phyloP scores from a whole-genome alignment of 2,888 invertebrate species.

The Noctua pronuba region DNA sequence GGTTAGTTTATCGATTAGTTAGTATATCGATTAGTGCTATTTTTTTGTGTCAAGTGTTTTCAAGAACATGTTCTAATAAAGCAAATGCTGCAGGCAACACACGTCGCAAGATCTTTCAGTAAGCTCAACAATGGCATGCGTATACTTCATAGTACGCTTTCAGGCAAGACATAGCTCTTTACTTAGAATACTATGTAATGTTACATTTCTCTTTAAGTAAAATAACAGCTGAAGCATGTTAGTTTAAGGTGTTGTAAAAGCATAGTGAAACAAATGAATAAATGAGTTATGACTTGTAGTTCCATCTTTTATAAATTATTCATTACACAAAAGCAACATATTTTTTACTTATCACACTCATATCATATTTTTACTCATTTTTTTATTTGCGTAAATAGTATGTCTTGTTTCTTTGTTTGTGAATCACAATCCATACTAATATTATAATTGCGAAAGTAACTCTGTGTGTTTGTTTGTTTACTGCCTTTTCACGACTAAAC shows the following conservation, averaged over 20 bases:
- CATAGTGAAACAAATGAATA: too few relatives aligned
- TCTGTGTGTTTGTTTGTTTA: too few relatives aligned
- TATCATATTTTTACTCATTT: too few relatives aligned
- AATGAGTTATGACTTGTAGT: too few relatives aligned
- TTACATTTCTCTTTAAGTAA: neutral
- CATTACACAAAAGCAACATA: neutral
- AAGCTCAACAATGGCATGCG: neutral
- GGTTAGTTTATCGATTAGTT: neutral
- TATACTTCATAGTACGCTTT: neutral
- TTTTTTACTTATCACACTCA: too few relatives aligned
- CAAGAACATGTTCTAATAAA: neutral
- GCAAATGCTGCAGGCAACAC: too few relatives aligned
- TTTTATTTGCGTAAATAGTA: neutral
- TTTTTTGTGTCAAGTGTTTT: neutral
- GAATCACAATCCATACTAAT: too few relatives aligned
- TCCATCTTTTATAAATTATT: neutral
- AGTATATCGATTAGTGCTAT: neutral
- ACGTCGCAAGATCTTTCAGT: neutral
- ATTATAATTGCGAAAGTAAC: too few relatives aligned
- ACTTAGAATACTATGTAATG: constrained; percentile 27
- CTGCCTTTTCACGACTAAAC: too few relatives aligned
- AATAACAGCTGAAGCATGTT: constrained; percentile 15
- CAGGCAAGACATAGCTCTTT: constrained; percentile 18
- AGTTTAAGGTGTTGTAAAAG: neutral
- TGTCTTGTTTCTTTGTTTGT: neutral